phyloP scores from a whole-genome alignment of 2,888 invertebrate species.

The Tortricodes alternella region DNA sequence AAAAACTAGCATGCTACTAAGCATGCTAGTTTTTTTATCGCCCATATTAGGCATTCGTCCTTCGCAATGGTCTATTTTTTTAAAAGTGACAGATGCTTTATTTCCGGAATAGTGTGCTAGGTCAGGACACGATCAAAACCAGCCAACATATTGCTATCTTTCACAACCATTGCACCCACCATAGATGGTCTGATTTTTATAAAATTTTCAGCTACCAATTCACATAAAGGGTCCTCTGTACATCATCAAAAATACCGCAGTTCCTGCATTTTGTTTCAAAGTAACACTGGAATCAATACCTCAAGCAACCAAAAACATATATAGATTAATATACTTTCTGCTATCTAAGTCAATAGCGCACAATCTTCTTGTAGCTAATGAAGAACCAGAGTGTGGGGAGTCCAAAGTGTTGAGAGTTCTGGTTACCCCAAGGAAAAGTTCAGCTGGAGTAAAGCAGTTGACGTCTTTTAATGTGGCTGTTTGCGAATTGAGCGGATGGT shows the following conservation, averaged over 20 bases:
- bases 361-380: constrained; percentile 87
- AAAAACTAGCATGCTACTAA: too few species aligned
- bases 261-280: constrained; percentile 87
- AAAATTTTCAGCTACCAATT: constrained; percentile 78
- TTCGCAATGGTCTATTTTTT: too few species aligned
- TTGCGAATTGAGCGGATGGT: constrained; percentile 89
- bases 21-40: too few species aligned
- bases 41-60: too few species aligned
- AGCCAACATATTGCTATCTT: too few species aligned
- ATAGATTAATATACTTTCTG: constrained; percentile 80
- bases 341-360: constrained; percentile 86
- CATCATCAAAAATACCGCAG: constrained; percentile 80
- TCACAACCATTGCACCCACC: too few species aligned
- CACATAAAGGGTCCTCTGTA: constrained; percentile 79
- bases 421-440: constrained; percentile 85
- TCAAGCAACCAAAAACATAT: constrained; percentile 60
- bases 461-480: constrained; percentile 86
- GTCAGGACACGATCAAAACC: too few species aligned
- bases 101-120: too few species aligned
- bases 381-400: constrained; percentile 45
- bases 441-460: constrained; percentile 81
- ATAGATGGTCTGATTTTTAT: constrained; percentile 3
- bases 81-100: too few species aligned
- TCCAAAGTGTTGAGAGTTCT: constrained; percentile 80
- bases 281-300: constrained; percentile 56